Evolutionary conservation across 2,113 vertebrate genomes (phyloP), one percentile per base, ranked within the genome.

Genomic region (Cercocebus atys): DNA sequence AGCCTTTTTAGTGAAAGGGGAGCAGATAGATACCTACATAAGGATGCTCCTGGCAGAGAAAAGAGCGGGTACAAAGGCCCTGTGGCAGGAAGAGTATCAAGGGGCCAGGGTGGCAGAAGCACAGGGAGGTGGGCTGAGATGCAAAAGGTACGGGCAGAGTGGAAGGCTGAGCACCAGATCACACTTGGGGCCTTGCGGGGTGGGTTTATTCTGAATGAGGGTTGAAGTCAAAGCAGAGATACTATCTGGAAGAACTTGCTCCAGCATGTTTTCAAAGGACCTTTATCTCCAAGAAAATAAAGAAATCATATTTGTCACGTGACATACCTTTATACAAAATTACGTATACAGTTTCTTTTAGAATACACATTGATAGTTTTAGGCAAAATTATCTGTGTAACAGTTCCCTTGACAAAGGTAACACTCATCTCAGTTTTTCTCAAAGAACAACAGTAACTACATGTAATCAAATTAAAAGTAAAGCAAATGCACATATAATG

Each of bases 401-500:
- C 1, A 25, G 23, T 20, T 84, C 32, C 23, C 35, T 61, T 30
- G 25, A 73, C 52, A 55, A 93, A 87, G 32, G 25, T 18, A 90
- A 61, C 27, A 27, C 32, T 89, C 18, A n/a, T 57, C 70, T 94
- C 59, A 23, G 81, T 50, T 50, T 72, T 45, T 76, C 57, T 85
- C 32, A 57, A 57, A 96, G 86, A 86, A 75, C 22, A 82, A 79
- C 8, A 73, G 35, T 92, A 83, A 94, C 40, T 25, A 78, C 20
- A 27, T n/a, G 25, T 89, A 96, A 97, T 97, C 64, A 92, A 95
- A 96, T 92, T 75, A 86, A 85, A 82, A 93, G 75, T 30, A 66
- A 96, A 92, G 92, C n/a, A 97, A 97, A 83, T 59, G 40, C 9
- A 59, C 43, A 35, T 38, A 16, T 91, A 94, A 94, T 95, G 70